Conservation (phyloP, 1,140 invertebrate species). For the Cepaea nemoralis region DNA sequence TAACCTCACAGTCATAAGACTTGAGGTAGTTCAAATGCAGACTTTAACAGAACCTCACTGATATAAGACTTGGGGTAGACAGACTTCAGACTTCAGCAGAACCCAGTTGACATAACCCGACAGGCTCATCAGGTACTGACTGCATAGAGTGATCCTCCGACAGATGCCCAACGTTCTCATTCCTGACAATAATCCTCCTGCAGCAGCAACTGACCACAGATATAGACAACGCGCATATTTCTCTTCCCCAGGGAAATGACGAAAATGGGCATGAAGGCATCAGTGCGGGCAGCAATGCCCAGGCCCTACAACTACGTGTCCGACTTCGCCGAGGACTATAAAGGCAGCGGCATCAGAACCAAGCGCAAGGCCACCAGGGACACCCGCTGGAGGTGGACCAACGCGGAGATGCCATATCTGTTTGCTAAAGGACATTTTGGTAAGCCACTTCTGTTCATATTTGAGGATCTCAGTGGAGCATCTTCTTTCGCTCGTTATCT, state of each 20-base stretch:
- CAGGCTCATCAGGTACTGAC: too few relatives aligned
- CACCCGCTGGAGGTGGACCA: constrained; percentile 54
- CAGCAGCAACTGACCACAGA: too few relatives aligned
- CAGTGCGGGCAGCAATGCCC: not conserved
- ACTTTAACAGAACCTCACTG: too few relatives aligned
- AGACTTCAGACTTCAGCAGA: too few relatives aligned
- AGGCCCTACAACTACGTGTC: not conserved
- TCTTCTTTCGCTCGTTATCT: not conserved
- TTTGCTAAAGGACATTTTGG: constrained; percentile 36
- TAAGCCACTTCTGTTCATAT: not conserved
- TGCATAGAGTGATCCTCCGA: too few relatives aligned
- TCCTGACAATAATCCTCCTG: too few relatives aligned
- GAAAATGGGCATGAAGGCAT: constrained; percentile 25
- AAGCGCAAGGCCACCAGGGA: constrained; percentile 63
- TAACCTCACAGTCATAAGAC: too few relatives aligned
- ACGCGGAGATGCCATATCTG: constrained; percentile 43
- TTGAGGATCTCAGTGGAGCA: not conserved
- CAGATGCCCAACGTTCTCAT: too few relatives aligned
- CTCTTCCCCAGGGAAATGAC: constrained; percentile 25
- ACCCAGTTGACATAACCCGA: too few relatives aligned
- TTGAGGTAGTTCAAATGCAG: too few relatives aligned
- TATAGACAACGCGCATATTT: too few relatives aligned
- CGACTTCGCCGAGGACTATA: not conserved
- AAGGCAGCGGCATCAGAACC: constrained; percentile 39
- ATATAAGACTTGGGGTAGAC: too few relatives aligned